Percentiles rank a stretch among this genome's conserved stretches.
These are phyloP conservation scores for Pseudachorutes palmiensis DNA, from an alignment of 1,140 invertebrate species.

Conservation along the genomic window DNA sequence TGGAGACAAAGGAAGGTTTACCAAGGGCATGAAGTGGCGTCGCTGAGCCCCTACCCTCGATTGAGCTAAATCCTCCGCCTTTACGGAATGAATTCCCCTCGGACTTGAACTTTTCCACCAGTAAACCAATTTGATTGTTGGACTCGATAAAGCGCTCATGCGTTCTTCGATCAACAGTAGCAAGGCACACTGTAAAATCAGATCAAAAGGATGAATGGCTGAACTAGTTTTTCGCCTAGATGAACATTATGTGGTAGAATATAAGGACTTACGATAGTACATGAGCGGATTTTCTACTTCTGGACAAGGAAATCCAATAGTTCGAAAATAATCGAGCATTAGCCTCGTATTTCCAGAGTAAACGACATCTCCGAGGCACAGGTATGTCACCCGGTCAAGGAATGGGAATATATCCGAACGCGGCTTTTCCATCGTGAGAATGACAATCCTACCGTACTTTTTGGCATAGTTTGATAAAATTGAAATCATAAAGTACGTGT, in stretches of 20 bases:
- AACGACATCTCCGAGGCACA: constrained; percentile 81
- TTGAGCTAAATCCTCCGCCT: constrained; percentile 40
- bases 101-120: constrained; percentile 83
- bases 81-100: constrained; percentile 63
- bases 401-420: constrained; percentile 87
- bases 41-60: constrained; percentile 39
- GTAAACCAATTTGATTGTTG: constrained; percentile 79
- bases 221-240: background rate
- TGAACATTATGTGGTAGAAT: too few relatives aligned
- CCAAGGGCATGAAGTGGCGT: constrained; percentile 58
- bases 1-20: constrained; percentile 59
- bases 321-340: constrained; percentile 83
- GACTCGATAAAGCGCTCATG: constrained; percentile 83
- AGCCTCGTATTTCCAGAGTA: constrained; percentile 80
- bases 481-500: constrained; percentile 83
- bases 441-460: constrained; percentile 76
- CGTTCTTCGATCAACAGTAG: constrained; percentile 79
- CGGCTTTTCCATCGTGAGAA: constrained; percentile 86
- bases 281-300: constrained; percentile 85
- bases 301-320: constrained; percentile 85
- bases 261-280: constrained; percentile 73
- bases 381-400: constrained; percentile 69
- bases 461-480: constrained; percentile 86
- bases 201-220: background rate
- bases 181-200: constrained; percentile 57